Evolutionary conservation across 2,113 vertebrate species (phyloP), one percentile per base, ranked within the genome.

Genomic region (Theropithecus gelada): DNA sequence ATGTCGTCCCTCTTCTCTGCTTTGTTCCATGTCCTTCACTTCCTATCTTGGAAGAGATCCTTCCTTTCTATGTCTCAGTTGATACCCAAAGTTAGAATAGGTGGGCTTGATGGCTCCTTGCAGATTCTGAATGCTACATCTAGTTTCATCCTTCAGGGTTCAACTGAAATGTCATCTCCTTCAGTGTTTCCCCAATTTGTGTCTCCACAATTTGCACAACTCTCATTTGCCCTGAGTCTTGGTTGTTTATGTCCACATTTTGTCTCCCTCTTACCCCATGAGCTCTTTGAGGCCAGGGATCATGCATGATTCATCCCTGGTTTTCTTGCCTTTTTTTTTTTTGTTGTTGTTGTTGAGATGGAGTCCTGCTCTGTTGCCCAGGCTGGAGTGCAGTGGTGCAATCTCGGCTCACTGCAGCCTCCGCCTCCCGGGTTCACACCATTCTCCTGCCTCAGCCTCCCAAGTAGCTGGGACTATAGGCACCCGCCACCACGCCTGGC

Each of bases 171-270:
- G 35, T 20, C 7, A 0, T 73, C 64, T 88, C 92, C 13, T 23
- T 72, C 6, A 3, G 8, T 0, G 5, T 12, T 12, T 61, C 73
- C 23, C 50, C 16, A 4, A 2, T 14, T 72, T 3, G 9, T 0
- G 8, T 11, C 14, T 66, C 78, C 17, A 40, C 17, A 3, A 3
- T 10, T 73, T 40, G n/a, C 25, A 27, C 9, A 32, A 18, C 11
- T 50, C 30, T 64, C 84, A 32, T 66, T 79, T 25, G 72, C 35
- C 80, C 80, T 27, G 12, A 22, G 40, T 12, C 68, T 55, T 45
- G 27, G 38, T 6, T 48, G 22, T 30, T 59, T 25, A 5, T 2
- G 4, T 32, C 16, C 38, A 48, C 40, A 25, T 35, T 72, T 87
- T 59, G 2, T 55, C 11, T 75, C 22, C 20, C 5, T 86, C n/a